phyloP scores from a whole-genome alignment of 2,113 vertebrate species.

The Nothobranchius kuhntae region DNA sequence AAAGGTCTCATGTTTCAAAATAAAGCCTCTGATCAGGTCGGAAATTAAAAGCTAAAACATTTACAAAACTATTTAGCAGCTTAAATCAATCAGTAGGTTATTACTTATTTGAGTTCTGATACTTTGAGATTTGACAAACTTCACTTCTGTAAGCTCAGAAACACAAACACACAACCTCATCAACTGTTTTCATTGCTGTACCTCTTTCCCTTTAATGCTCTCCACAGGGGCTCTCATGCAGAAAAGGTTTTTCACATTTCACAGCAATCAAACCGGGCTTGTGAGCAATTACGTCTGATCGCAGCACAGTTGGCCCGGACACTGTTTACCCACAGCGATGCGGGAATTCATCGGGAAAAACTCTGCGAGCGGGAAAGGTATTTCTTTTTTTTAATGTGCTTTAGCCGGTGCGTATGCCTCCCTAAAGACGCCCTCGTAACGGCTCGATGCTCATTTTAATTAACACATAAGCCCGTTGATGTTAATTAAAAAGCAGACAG shows the following conservation, averaged over 20 bases:
- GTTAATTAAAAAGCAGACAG: conserved; percentile 78
- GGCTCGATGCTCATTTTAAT: conserved; percentile 75
- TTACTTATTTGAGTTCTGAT: neutral
- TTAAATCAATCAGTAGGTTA: no score
- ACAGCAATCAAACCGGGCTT: conserved; percentile 56
- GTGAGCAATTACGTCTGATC: conserved; percentile 69
- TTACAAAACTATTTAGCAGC: no score
- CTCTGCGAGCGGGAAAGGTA: conserved; percentile 27
- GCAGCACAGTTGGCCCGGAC: conserved; percentile 61
- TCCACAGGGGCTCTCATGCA: conserved; percentile 37
- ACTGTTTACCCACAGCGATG: conserved; percentile 44
- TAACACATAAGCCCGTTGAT: conserved; percentile 74
- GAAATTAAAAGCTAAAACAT: neutral
- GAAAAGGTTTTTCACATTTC: conserved; percentile 52
- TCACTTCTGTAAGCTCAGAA: neutral
- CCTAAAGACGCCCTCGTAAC: conserved; percentile 59
- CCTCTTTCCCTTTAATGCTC: conserved; percentile 2
- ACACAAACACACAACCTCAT: neutral
- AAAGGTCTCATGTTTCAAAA: no score
- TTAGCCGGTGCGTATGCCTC: conserved; percentile 57
- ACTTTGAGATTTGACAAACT: conserved; percentile 2
- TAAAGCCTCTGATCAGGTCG: conserved; percentile 12
- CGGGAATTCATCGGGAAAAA: conserved; percentile 54
- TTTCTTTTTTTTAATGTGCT: conserved; percentile 52
- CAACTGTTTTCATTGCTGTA: conserved; percentile 7